Conservation (phyloP, 2,888 invertebrate species). For the Empis livida region DNA sequence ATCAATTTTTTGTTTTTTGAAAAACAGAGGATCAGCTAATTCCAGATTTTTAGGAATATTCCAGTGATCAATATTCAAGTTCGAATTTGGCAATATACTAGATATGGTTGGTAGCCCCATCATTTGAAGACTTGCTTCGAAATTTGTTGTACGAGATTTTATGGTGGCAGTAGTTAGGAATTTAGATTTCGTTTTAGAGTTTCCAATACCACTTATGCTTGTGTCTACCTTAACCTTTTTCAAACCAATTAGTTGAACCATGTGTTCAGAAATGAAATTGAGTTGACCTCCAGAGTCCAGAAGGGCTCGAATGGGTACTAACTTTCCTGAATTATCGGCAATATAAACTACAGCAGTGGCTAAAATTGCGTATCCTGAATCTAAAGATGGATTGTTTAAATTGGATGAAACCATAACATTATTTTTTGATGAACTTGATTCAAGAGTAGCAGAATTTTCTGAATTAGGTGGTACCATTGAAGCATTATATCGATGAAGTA, state of each 20-base stretch:
- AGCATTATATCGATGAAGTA: constrained; percentile 2
- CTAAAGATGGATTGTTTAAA: not conserved
- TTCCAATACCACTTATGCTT: not conserved
- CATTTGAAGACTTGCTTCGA: not conserved
- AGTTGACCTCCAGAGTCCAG: not conserved
- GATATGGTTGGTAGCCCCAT: not conserved
- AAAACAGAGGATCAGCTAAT: not conserved
- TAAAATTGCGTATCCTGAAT: not conserved
- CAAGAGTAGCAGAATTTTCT: not conserved
- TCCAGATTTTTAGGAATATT: not conserved
- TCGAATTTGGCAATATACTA: not conserved
- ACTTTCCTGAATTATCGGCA: not conserved
- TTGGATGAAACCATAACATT: not conserved
- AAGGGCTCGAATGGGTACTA: not conserved
- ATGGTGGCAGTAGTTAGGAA: not conserved
- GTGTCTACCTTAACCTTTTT: not conserved
- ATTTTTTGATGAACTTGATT: not conserved
- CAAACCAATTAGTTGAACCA: not conserved
- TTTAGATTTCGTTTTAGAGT: not conserved
- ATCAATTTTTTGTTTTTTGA: not conserved
- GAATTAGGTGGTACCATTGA: not conserved
- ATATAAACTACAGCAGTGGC: not conserved
- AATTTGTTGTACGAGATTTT: not conserved
- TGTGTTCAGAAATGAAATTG: not conserved
- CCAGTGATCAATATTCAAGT: not conserved